These are phyloP conservation scores for Rugalucina vietnamica DNA, from an alignment of 2,888 invertebrate genomes.

Conservation along the genomic window DNA sequence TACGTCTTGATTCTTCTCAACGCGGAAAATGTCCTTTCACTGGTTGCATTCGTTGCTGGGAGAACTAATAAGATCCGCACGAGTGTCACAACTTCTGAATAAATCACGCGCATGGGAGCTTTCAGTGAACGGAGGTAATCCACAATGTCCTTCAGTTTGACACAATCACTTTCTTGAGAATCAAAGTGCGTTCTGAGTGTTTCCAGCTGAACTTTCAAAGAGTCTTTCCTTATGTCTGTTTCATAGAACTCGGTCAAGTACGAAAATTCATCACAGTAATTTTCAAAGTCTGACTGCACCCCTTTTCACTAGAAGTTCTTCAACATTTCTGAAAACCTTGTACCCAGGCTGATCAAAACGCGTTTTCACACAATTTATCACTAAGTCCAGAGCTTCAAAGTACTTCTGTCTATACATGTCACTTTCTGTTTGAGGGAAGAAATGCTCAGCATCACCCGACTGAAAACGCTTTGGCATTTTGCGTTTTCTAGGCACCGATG, in stretches of 20 bases:
- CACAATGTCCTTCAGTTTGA: not conserved
- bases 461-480: constrained; percentile 35
- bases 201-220: constrained; percentile 17
- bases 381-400: constrained; percentile 45
- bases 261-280: not conserved
- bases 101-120: not conserved
- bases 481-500: constrained; percentile 27
- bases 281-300: not conserved
- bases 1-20: constrained; percentile 26
- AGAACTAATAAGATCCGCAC: constrained; percentile 39
- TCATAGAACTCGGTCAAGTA: constrained; percentile 15
- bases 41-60: constrained; percentile 37
- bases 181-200: not conserved
- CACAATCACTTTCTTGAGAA: not conserved
- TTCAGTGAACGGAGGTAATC: not conserved
- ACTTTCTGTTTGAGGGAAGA: constrained; percentile 22
- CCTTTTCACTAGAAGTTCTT: constrained; percentile 38
- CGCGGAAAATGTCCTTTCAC: constrained; percentile 43
- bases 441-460: constrained; percentile 12
- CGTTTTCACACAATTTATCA: constrained; percentile 21
- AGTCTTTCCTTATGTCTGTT: constrained; percentile 8
- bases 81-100: constrained; percentile 36
- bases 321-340: constrained; percentile 14
- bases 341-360: constrained; percentile 48
- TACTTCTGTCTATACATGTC: constrained; percentile 34